Percentiles rank a stretch among this genome's conserved stretches.
Conservation (phyloP, 1,140 invertebrate species). For the Drosophila mayri region DNA sequence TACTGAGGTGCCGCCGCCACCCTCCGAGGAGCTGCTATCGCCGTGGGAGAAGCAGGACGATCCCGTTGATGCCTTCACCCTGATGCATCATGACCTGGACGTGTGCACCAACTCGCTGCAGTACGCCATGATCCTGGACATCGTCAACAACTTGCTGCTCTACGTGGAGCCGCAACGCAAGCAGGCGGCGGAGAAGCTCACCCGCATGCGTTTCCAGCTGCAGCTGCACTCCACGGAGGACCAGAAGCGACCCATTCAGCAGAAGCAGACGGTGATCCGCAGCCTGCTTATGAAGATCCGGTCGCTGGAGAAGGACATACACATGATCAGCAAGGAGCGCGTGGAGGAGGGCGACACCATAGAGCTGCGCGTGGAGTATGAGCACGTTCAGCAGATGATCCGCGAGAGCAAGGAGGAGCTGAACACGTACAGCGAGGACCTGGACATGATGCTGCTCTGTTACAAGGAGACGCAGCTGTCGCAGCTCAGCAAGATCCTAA, state of each 20-base stretch:
- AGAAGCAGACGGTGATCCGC: conserved; percentile 94
- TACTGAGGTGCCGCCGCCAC: conserved; percentile 88
- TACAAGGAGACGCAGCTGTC: conserved; percentile 94
- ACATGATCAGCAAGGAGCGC: conserved; percentile 93
- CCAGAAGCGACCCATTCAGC: conserved; percentile 95
- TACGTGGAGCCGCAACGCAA: conserved; percentile 98
- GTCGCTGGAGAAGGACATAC: conserved; percentile 95
- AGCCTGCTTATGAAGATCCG: conserved; percentile 92
- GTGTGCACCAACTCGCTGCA: conserved; percentile 98
- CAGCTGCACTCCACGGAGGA: conserved; percentile 96
- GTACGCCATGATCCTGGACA: conserved; percentile 98
- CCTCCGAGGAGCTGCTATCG: conserved; percentile 88
- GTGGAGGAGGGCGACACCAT: conserved; percentile 89
- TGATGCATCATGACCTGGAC: conserved; percentile 99
- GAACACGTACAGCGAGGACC: conserved; percentile 94
- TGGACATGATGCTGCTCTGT: conserved; percentile 95
- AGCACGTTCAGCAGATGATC: conserved; percentile 90
- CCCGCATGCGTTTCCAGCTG: conserved; percentile 96
- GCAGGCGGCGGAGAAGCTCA: conserved; percentile 94
- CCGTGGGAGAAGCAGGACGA: conserved; percentile 92
- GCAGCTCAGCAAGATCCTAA: conserved; percentile 87
- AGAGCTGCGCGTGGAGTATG: conserved; percentile 89
- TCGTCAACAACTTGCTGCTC: conserved; percentile 98
- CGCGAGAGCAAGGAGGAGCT: conserved; percentile 96
- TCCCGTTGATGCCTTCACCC: conserved; percentile 97